Conservation (phyloP, 2,888 invertebrate species). For the Drosophila monieri region DNA sequence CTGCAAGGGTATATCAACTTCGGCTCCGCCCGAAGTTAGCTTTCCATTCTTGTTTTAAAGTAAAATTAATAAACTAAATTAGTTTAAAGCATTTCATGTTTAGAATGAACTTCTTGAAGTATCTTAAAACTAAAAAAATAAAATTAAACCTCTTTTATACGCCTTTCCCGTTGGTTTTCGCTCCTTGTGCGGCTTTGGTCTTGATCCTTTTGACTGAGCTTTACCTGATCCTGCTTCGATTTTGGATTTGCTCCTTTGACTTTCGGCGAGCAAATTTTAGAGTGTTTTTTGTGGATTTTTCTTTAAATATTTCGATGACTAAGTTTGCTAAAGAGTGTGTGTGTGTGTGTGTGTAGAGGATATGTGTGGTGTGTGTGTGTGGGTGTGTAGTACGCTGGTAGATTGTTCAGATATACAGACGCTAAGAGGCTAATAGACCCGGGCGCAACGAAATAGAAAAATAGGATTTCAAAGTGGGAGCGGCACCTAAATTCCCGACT, state of each 20-base stretch:
- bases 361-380: constrained; percentile 43
- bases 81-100: constrained; percentile 1
- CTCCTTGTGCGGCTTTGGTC: constrained; percentile 34
- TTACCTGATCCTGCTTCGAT: constrained; percentile 63
- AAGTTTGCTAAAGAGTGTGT: constrained; percentile 57
- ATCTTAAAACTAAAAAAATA: not conserved
- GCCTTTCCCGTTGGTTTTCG: constrained; percentile 6
- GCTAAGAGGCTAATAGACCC: constrained; percentile 61
- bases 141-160: not conserved
- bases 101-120: not conserved
- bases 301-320: constrained; percentile 67
- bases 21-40: no score
- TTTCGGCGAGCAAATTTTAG: constrained; percentile 66
- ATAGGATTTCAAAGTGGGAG: constrained; percentile 51
- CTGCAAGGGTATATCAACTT: no score
- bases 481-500: constrained; percentile 66
- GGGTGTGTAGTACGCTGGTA: constrained; percentile 40
- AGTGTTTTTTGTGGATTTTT: constrained; percentile 57
- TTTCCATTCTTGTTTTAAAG: no score
- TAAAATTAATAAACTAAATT: not conserved
- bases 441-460: constrained; percentile 61
- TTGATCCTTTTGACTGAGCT: constrained; percentile 55
- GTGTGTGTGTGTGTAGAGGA: constrained; percentile 42
- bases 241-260: constrained; percentile 52
- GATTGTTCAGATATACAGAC: constrained; percentile 58